Evolutionary conservation across 2,888 invertebrate species (phyloP).

Genomic region (Apamea monoglypha): DNA sequence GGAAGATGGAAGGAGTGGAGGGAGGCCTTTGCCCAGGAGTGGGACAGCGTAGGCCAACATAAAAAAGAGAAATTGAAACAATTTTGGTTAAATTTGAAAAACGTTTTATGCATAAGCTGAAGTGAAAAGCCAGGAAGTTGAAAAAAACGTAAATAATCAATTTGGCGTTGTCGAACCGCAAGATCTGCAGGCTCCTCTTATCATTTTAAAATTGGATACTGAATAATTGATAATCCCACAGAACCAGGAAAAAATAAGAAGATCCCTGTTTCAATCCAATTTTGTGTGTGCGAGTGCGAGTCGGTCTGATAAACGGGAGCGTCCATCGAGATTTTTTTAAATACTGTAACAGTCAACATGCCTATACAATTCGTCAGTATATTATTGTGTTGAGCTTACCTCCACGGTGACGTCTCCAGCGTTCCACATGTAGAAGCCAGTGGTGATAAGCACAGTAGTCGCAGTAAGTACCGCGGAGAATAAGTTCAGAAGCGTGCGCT

Average conservation of each 20-base stretch:
- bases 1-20: no score
- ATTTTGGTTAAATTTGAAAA: neutral
- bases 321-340: neutral
- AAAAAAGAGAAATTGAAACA: neutral
- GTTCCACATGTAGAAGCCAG: conserved; percentile 75
- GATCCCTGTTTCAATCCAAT: neutral
- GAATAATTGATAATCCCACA: neutral
- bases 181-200: neutral
- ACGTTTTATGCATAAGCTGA: neutral
- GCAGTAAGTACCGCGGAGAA: conserved; percentile 56
- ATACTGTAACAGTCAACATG: neutral
- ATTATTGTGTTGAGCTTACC: conserved; percentile 57
- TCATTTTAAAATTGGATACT: neutral
- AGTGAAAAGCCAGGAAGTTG: neutral
- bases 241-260: neutral
- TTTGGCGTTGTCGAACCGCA: neutral
- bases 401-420: conserved; percentile 77
- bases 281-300: neutral
- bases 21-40: no score
- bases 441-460: conserved; percentile 65
- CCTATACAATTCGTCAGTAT: neutral
- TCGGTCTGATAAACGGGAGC: neutral
- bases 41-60: no score
- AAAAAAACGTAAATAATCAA: neutral
- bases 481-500: conserved; percentile 67